A percentile compares a stretch with the other conserved stretches of the same genome.
Conservation (phyloP, 53 echinoderm and acorn worm species). For the Pentamera pediparva region DNA sequence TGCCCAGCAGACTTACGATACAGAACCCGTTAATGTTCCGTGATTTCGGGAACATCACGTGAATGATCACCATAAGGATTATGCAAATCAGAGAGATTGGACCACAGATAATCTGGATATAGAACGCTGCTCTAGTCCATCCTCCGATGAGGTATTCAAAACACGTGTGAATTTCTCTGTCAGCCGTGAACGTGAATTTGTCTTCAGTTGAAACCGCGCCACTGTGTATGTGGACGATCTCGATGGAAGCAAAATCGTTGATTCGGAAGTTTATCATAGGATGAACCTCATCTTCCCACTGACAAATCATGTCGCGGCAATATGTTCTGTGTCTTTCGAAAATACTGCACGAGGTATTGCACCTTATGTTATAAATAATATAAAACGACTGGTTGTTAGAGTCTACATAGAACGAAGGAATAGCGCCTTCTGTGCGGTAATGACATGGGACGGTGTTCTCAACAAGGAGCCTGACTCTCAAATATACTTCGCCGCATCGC, state of each 20-base stretch:
- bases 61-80: not conserved
- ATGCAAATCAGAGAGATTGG: constrained; percentile 11
- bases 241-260: not conserved
- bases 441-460: too few species aligned
- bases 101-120: not conserved
- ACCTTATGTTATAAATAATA: too few species aligned
- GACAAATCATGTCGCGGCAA: not conserved
- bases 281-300: constrained; percentile 15
- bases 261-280: constrained; percentile 1
- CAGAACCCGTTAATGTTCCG: constrained; percentile 24
- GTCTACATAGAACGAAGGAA: too few species aligned
- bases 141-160: constrained; percentile 9
- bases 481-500: too few species aligned
- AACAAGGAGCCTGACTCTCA: too few species aligned
- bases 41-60: not conserved
- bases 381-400: too few species aligned
- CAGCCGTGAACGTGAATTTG: not conserved
- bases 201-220: not conserved
- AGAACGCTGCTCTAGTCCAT: not conserved
- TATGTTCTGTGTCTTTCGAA: too few species aligned
- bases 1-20: constrained; percentile 8
- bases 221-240: not conserved
- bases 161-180: constrained; percentile 2
- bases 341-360: too few species aligned
- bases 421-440: too few species aligned